phyloP scores from a whole-genome alignment of 1,140 invertebrate genomes.

The Drosophila pectinifera region DNA sequence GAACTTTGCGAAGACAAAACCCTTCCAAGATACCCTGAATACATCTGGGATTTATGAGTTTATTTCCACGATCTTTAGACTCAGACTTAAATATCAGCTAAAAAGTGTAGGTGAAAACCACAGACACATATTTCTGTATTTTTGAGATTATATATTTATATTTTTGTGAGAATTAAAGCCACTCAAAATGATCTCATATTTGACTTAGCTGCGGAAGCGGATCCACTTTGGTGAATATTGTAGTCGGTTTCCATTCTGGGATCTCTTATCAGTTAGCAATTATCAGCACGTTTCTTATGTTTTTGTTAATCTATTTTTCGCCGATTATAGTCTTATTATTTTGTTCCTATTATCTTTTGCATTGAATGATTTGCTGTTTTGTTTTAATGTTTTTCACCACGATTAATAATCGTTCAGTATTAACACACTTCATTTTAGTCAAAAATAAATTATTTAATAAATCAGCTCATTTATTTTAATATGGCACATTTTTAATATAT shows the following conservation, averaged over 20 bases:
- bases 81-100: background rate
- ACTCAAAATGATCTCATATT: constrained; percentile 4
- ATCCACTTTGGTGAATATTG: constrained; percentile 1
- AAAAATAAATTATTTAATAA: background rate
- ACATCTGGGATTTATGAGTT: no score
- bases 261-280: constrained; percentile 19
- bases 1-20: no score
- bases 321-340: constrained; percentile 4
- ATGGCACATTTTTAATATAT: constrained; percentile 1
- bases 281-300: constrained; percentile 34
- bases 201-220: constrained; percentile 37
- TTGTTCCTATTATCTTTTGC: constrained; percentile 11
- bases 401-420: no score
- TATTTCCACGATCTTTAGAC: no score
- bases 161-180: background rate
- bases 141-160: background rate
- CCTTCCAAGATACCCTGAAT: no score
- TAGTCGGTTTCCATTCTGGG: constrained; percentile 12
- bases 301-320: constrained; percentile 5
- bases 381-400: no score
- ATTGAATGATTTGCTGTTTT: constrained; percentile 10
- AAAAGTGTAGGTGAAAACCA: background rate
- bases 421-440: no score
- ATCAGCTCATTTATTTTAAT: background rate
- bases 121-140: background rate